Evolutionary conservation across 2,888 invertebrate genomes (phyloP).

Genomic region (Euzophera pinguis): DNA sequence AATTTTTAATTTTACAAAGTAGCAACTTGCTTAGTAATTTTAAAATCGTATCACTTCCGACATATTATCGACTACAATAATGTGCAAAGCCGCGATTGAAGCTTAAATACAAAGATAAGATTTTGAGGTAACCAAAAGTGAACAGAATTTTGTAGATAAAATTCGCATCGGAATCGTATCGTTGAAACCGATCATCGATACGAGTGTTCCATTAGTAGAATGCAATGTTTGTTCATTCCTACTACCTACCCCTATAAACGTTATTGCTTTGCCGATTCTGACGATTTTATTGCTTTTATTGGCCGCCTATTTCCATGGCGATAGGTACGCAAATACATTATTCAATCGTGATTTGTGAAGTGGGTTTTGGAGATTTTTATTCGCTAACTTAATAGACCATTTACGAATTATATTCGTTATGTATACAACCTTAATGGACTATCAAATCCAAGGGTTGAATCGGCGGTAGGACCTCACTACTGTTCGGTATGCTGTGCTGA

Average conservation of each 20-base stretch:
- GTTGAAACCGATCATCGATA: background rate
- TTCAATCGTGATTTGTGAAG: constrained; percentile 2
- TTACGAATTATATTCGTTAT: background rate
- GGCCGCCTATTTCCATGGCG: background rate
- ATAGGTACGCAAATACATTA: constrained; percentile 1
- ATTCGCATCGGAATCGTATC: background rate
- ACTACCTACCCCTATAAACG: constrained; percentile 9
- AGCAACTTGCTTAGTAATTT: too few species aligned
- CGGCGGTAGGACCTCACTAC: too few species aligned
- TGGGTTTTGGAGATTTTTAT: background rate
- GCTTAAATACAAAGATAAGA: background rate
- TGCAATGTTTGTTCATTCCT: constrained; percentile 17
- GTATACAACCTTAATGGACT: too few species aligned
- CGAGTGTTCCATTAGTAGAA: constrained; percentile 21
- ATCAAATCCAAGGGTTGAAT: too few species aligned
- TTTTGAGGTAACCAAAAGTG: background rate
- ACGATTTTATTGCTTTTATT: constrained; percentile 11
- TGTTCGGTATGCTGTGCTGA: too few species aligned
- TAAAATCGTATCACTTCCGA: too few species aligned
- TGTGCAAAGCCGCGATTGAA: too few species aligned
- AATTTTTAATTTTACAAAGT: too few species aligned
- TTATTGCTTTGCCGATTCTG: constrained; percentile 15
- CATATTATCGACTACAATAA: too few species aligned
- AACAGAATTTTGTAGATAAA: background rate
- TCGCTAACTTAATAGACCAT: background rate